phyloP scores from a whole-genome alignment of 53 echinoderm and acorn worm genomes.

The Arbacia lixula region DNA sequence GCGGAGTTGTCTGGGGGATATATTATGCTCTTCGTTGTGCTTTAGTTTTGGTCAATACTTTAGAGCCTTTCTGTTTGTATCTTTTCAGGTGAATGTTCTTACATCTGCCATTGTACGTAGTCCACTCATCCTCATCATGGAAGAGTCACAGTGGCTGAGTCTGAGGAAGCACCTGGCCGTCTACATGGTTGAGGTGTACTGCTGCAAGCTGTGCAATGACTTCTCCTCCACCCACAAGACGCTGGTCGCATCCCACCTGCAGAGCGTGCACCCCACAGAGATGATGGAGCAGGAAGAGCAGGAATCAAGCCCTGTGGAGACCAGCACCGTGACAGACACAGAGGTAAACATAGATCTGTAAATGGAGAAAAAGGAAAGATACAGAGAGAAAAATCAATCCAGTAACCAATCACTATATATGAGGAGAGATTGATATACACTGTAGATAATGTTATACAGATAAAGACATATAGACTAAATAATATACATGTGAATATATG shows the following conservation, averaged over 20 bases:
- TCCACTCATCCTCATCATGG: constrained; percentile 1
- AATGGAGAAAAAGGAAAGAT: no score
- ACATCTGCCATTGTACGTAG: not conserved
- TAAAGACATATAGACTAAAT: no score
- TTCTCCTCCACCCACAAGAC: constrained; percentile 62
- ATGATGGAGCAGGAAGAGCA: not conserved
- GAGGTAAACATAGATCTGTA: no score
- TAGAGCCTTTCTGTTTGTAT: not conserved
- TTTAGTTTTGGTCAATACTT: not conserved
- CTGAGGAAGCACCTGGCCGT: constrained; percentile 52
- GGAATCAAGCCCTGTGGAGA: not conserved
- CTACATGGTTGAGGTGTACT: constrained; percentile 69
- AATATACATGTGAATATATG: no score
- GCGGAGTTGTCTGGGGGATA: no score
- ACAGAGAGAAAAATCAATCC: no score
- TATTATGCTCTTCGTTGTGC: not conserved
- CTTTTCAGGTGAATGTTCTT: not conserved
- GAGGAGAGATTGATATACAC: no score
- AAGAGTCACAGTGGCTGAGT: constrained; percentile 25
- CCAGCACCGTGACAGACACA: constrained; percentile 8
- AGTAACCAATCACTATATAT: no score
- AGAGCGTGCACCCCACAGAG: constrained; percentile 36
- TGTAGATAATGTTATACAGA: no score
- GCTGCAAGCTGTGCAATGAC: constrained; percentile 66
- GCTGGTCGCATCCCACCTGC: constrained; percentile 39